Conservation (phyloP, 2,113 vertebrate species). For the Eurypyga helias region DNA sequence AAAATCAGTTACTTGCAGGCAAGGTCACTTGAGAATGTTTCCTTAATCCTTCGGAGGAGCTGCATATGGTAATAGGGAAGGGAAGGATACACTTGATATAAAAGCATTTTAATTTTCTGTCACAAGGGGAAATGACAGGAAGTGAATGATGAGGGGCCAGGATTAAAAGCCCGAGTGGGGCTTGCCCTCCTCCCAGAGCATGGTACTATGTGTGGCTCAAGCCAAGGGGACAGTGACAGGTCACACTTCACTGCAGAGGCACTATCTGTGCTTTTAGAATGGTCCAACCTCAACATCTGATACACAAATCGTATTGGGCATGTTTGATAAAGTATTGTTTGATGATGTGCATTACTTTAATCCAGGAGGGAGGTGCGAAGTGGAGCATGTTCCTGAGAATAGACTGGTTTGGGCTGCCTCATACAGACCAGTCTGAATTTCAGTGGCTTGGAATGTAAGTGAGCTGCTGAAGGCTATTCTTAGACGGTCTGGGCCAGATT, state of each 20-base stretch:
- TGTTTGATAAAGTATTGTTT: conserved; percentile 19
- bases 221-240: background rate
- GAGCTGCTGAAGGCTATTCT: background rate
- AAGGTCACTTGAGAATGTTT: background rate
- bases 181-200: background rate
- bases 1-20: background rate
- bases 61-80: background rate
- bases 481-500: background rate
- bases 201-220: background rate
- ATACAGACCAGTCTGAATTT: background rate
- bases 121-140: background rate
- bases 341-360: conserved; percentile 22
- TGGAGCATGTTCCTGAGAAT: background rate
- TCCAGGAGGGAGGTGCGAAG: background rate
- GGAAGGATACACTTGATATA: background rate
- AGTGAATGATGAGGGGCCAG: background rate
- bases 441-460: background rate
- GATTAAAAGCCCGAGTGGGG: background rate
- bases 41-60: background rate
- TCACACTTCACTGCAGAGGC: background rate
- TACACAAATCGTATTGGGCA: background rate
- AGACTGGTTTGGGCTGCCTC: conserved; percentile 23
- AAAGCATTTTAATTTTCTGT: background rate
- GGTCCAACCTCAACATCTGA: background rate
- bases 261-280: background rate